phyloP scores from a whole-genome alignment of 2,113 vertebrate genomes.

The Rana temporaria region DNA sequence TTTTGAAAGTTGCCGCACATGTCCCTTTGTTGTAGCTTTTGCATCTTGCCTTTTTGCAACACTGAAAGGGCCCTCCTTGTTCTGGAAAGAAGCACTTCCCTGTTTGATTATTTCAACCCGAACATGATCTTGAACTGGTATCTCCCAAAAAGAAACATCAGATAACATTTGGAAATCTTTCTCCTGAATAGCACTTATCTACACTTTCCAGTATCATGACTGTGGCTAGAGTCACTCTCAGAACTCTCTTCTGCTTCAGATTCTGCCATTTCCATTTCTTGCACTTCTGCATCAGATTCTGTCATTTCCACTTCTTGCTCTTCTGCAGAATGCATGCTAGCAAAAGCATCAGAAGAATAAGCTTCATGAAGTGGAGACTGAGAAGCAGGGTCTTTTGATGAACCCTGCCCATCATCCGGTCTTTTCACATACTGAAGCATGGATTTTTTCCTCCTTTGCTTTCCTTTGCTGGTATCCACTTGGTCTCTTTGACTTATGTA shows the following conservation, averaged over 20 bases:
- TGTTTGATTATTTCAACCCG: background rate
- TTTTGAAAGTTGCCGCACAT: too few relatives aligned
- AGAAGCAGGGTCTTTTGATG: background rate
- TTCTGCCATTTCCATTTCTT: too few relatives aligned
- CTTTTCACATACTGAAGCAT: conserved; percentile 5
- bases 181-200: too few relatives aligned
- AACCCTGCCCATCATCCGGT: background rate
- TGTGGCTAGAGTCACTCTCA: too few relatives aligned
- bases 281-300: too few relatives aligned
- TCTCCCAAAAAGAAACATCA: too few relatives aligned
- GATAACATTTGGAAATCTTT: too few relatives aligned
- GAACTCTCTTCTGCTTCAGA: too few relatives aligned
- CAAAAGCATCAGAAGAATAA: background rate
- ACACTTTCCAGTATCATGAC: too few relatives aligned
- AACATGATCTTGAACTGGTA: too few relatives aligned
- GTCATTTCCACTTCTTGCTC: conserved; percentile 4
- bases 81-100: background rate
- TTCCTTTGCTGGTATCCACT: conserved; percentile 4
- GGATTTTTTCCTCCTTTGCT: background rate
- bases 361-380: background rate
- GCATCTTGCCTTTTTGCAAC: background rate
- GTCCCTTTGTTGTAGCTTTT: too few relatives aligned
- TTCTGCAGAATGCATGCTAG: too few relatives aligned
- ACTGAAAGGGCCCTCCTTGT: background rate
- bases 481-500: conserved; percentile 6